These are phyloP conservation scores for Euthynnus affinis DNA, from an alignment of 2,797 vertebrate species.

Conservation along the genomic window DNA sequence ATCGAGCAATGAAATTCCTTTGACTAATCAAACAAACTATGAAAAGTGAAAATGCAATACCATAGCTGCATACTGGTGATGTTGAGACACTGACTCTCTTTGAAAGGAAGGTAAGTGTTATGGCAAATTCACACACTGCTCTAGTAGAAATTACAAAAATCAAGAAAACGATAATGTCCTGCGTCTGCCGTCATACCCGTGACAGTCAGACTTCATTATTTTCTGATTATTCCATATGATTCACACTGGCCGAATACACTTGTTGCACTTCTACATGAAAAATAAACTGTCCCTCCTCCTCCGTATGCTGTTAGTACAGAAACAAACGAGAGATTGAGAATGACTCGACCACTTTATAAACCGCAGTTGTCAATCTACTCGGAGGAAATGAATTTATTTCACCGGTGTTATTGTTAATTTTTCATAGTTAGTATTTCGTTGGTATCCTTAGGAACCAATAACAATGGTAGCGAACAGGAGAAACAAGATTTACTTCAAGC, in stretches of 20 bases:
- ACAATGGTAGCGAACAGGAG: not conserved
- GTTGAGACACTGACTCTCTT: slow-evolving; percentile 4
- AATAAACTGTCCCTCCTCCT: not conserved
- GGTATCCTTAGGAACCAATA: slow-evolving; percentile 24
- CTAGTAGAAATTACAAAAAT: not conserved
- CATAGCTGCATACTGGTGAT: slow-evolving; percentile 2
- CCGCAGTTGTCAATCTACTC: not conserved
- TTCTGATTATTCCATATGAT: slow-evolving; percentile 4
- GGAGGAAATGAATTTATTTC: not conserved
- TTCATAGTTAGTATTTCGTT: slow-evolving; percentile 20
- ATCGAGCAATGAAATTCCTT: not conserved
- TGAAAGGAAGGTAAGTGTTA: not conserved
- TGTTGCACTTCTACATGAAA: not conserved
- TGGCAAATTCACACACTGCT: not conserved
- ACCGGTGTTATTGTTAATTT: slow-evolving; percentile 1
- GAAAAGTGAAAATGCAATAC: not conserved
- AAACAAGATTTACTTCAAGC: slow-evolving; percentile 12
- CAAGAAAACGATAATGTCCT: not conserved
- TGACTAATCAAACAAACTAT: not conserved
- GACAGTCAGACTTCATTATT: too few species aligned
- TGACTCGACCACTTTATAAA: not conserved
- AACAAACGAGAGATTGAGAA: not conserved
- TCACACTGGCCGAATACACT: not conserved
- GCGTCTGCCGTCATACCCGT: not conserved
- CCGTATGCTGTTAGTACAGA: not conserved